Percentiles rank a stretch among this genome's conserved stretches.
Evolutionary conservation across 2,888 invertebrate genomes (phyloP).

Genomic region (Cyclophora albipunctata): DNA sequence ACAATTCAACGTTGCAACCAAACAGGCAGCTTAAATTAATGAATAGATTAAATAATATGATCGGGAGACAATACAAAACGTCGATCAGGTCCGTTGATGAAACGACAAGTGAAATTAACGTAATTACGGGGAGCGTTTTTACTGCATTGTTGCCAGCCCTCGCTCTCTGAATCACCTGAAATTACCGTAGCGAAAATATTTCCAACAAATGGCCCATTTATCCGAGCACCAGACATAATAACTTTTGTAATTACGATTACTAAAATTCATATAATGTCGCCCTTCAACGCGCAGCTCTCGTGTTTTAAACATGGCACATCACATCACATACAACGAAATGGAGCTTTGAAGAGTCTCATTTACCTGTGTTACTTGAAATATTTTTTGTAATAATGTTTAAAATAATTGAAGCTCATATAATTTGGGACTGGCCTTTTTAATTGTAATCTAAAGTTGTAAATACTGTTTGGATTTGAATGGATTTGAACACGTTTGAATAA

Average conservation of each 20-base stretch:
- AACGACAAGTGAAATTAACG: conserved; percentile 65
- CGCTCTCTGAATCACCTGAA: conserved; percentile 63
- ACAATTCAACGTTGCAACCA: not conserved
- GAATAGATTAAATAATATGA: no score
- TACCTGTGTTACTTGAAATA: no score
- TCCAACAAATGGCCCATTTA: conserved; percentile 65
- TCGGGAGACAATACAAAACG: conserved; percentile 27
- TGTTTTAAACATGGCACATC: conserved; percentile 2
- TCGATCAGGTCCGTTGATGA: conserved; percentile 64
- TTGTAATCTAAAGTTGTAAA: no score
- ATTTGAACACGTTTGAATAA: no score
- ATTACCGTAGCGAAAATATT: conserved; percentile 67
- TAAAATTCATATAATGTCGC: conserved; percentile 31
- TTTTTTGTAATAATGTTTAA: no score
- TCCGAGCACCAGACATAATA: conserved; percentile 58
- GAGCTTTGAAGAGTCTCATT: not conserved
- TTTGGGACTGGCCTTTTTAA: no score
- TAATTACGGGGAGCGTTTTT: conserved; percentile 65
- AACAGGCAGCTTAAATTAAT: not conserved
- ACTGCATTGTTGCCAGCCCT: conserved; percentile 60
- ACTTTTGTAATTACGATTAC: conserved; percentile 61
- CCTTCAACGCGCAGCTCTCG: conserved; percentile 6
- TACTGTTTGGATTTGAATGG: no score
- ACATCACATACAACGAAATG: not conserved
- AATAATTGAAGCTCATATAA: no score